Base-by-base conservation (phyloP, 2,888 invertebrate genomes). In the Epistrophella euchroma region DNA sequence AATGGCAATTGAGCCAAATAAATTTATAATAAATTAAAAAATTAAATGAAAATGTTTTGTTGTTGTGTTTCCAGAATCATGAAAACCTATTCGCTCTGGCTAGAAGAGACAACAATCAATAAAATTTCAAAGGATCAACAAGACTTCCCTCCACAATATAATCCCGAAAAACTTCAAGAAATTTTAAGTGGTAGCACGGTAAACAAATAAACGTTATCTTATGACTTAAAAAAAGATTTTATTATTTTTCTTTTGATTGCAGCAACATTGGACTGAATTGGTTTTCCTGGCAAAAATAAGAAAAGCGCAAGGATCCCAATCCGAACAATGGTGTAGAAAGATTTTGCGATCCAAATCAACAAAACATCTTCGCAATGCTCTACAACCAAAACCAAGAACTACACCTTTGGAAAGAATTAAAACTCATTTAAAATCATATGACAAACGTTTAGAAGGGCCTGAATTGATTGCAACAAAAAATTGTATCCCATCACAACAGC, bases 91-190 rank as follows among this genome's bases (percentile, higher is more conserved):
- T 93, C 93, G 0, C 91, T 96, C 19, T 97, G 97, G 97, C 91
- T 97, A 75, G 96, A 97, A 90, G 97, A 97, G 89, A 95, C 96
- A 0, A 93, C 95, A 79, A 92, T 97, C 2, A 96, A 96, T 90
- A 95, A 95, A 89, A 89, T 91, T 15, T 80, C 90, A 6, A 89
- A 88, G 25, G 90, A 91, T 76, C 89, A 91, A n/a, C 85, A 89
- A 4, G 90, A 95, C 43, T 92, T 97, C 50, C 96, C 97, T 10
- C 94, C 95, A 0, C 95, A 96, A 89, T 97, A 96, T 90, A 94
- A 95, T 91, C 94, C 95, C 7, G 94, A 94, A 75, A 94, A 95
- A 88, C 91, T 97, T 58, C 91, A 94, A 2, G 92, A 93, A 40
- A 93, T 97, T 45, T 93, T 96, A 75, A 94, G 94, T 90, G 94